Evolutionary conservation across 2,888 invertebrate genomes (phyloP), one percentile per base, ranked within the genome.

Genomic region (Morpho deidamia): DNA sequence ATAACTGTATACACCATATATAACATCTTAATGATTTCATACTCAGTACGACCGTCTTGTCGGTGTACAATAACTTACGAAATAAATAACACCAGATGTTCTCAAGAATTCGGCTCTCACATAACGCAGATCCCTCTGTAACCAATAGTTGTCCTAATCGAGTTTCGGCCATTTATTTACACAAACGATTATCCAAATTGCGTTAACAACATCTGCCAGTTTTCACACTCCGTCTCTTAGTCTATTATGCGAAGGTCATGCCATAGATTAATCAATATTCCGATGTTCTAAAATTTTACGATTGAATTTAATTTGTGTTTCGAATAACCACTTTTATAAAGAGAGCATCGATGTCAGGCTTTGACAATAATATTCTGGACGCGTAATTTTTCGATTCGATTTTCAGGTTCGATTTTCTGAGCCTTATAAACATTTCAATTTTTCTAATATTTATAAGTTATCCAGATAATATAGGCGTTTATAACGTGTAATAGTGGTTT

Each of bases 141-240:
- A 63, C 63, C 66, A 66, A 73, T 72, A 72, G 71, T 74, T 68
- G 72, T 79, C 80, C 78, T 83, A 84, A 86, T 85, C 80, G 83
- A 73, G 78, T 82, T 82, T 74, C 76, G 77, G 77, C 81, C 79
- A 86, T 82, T 85, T 87, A 88, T 89, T 87, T 87, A 83, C 87
- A 76, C 75, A 78, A 81, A 81, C 85, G 82, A 85, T 88, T 82
- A 87, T 83, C 82, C 76, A 78, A 87, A 88, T 86, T 85, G 84
- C 81, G 81, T 85, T 85, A 80, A 79, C 72, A 80, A 69, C 88
- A 88, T 83, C 86, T 88, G 88, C 70, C 76, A 70, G 70, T 77
- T 78, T 85, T 85, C 86, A 68, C 87, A 85, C 75, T 70, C 65
- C 58, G 55, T 62, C 70, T 71, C 72, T 67, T 71, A 65, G 70